Evolutionary conservation across 1,140 invertebrate genomes (phyloP).

Genomic region (Zaprionus tsacasi): DNA sequence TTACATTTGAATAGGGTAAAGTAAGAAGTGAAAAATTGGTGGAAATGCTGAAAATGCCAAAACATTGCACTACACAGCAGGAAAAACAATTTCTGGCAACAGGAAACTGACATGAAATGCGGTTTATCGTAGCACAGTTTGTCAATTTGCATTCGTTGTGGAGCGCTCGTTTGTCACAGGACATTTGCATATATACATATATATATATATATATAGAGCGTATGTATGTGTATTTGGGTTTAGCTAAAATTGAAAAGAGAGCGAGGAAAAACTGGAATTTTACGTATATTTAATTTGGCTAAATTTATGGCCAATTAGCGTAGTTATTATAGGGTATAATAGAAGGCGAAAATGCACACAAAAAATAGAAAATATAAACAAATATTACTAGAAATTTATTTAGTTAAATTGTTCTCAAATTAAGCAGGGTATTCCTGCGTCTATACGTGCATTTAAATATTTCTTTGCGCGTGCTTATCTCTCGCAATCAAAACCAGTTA

Average conservation of each 20-base stretch:
- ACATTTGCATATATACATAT: constrained; percentile 57
- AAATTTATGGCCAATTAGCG: neutral
- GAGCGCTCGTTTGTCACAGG: constrained; percentile 30
- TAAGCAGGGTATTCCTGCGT: neutral
- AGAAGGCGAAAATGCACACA: too few relatives aligned
- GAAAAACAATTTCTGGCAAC: constrained; percentile 6
- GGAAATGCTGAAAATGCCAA: neutral
- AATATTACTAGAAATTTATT: too few relatives aligned
- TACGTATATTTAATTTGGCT: neutral
- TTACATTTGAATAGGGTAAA: constrained; percentile 18
- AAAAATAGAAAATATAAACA: too few relatives aligned
- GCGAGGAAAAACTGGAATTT: neutral
- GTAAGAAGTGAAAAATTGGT: constrained; percentile 14
- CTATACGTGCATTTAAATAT: too few relatives aligned
- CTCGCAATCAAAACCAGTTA: neutral
- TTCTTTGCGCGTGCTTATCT: neutral
- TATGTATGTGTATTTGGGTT: neutral
- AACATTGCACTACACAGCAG: constrained; percentile 8
- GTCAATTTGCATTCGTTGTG: constrained; percentile 35
- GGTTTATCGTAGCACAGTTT: constrained; percentile 34
- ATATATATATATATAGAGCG: neutral
- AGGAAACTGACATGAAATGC: constrained; percentile 42
- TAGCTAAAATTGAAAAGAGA: constrained; percentile 1
- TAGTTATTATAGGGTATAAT: neutral
- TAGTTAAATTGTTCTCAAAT: too few relatives aligned